Evolutionary conservation across 2,888 invertebrate genomes (phyloP), one percentile per base, ranked within the genome.

Genomic region (Leptinotarsa haldemani): DNA sequence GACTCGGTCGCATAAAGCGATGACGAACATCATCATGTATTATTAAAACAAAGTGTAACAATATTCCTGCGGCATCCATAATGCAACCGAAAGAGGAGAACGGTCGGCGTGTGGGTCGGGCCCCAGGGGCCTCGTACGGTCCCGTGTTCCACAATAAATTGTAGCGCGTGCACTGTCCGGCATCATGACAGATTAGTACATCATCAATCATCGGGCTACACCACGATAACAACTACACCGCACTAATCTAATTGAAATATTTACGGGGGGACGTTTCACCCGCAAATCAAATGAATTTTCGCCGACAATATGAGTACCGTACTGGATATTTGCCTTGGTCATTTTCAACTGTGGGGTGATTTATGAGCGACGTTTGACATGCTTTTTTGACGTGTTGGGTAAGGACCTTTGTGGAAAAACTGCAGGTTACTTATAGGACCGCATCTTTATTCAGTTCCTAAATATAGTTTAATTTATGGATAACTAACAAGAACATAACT

Each of bases 111-210:
- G 67, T 65, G 65, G 74, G 78, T 64, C 65, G 65, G 73, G 73
- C 80, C 83, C 82, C 83, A 70, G 69, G 79, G 80, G 83, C 68
- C 79, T 77, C 80, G 79, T 82, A 78, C 72, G 78, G 78, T 74
- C 76, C 77, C 67, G 73, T 81, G 81, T 79, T 80, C 75, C 78
- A 80, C 84, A 82, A 86, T 86, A 86, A 86, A 86, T 86, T 85
- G 83, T 78, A 82, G 79, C 83, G 81, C 83, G 81, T 83, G 83
- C 83, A 82, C 79, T 83, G 85, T 83, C 85, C 85, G 80, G 83
- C 84, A 82, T 83, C 85, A 84, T 87, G 87, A 86, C 87, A 86
- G 86, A 87, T 87, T 87, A 87, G 86, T 85, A 85, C 83, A 84
- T 86, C 86, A 86, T 87, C 86, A 85, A 87, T 87, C 87, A 87